Evolutionary conservation across 1,140 invertebrate genomes (phyloP), one percentile per base, ranked within the genome.

Genomic region (Phortica variegata): DNA sequence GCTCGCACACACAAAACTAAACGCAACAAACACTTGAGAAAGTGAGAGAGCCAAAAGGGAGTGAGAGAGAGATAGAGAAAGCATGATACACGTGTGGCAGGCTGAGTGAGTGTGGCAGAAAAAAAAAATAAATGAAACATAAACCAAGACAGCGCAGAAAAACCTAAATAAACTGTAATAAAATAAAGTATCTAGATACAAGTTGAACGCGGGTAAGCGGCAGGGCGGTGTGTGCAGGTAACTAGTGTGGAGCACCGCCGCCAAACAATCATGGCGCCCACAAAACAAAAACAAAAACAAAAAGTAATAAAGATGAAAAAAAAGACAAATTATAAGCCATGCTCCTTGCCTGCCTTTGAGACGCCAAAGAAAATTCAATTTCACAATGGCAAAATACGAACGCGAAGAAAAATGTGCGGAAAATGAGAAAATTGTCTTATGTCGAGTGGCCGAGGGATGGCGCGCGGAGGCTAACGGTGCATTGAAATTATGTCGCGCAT

Each of bases 121-220:
- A 10, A n/a, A n/a, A 48, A 33, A 31, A 48, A 15, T 26, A 23
- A 23, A 7, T 37, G 40, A 29, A 44, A 12, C 18, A 19, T 17
- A 6, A 15, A 20, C 41, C 15, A 15, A 21, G 20, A 36, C 43
- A 43, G 43, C 21, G 21, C 4, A 6, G 36, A 18, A 38, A 38
- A 46, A 39, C 51, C 56, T 58, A 53, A 54, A 60, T 58, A 53
- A 52, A 58, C 47, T 62, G 61, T 73, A 73, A 73, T 73, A 73
- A 73, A 73, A 73, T 73, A 73, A 73, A 73, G 70, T 73, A 69
- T 58, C 61, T 60, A 41, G n/a, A n/a, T n/a, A n/a, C 23, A 26
- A 26, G n/a, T n/a, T n/a, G n/a, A n/a, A n/a, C n/a, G n/a, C n/a
- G n/a, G n/a, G 23, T 26, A 26, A 26, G 23, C 23, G 23, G 10